phyloP scores from a whole-genome alignment of 2,888 invertebrate species.

The Melanchra persicariae region DNA sequence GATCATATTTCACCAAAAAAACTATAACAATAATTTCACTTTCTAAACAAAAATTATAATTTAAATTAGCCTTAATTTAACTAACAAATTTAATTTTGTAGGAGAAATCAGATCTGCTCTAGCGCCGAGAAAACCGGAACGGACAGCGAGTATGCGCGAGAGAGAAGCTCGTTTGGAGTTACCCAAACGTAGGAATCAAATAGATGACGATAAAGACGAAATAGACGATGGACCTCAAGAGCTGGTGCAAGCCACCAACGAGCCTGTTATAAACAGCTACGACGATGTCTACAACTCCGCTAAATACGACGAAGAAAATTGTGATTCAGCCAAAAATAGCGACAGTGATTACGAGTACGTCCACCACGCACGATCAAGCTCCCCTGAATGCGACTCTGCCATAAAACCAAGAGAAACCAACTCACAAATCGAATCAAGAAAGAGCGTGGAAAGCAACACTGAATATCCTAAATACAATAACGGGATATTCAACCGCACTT shows the following conservation, averaged over 20 bases:
- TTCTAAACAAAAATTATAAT: slow-evolving; percentile 44
- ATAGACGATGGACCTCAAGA: slow-evolving; percentile 84
- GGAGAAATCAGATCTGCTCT: slow-evolving; percentile 96
- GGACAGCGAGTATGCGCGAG: slow-evolving; percentile 96
- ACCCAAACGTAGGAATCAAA: slow-evolving; percentile 87
- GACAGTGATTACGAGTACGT: slow-evolving; percentile 93
- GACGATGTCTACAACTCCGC: slow-evolving; percentile 88
- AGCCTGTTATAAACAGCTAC: slow-evolving; percentile 86
- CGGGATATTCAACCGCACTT: slow-evolving; percentile 91
- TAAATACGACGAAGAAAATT: slow-evolving; percentile 86
- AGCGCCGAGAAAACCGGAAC: slow-evolving; percentile 95
- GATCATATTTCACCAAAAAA: slow-evolving; percentile 14
- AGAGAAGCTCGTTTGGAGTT: slow-evolving; percentile 93
- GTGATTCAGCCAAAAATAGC: slow-evolving; percentile 88
- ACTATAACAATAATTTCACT: slow-evolving; percentile 16
- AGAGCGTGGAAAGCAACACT: slow-evolving; percentile 74
- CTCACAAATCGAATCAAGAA: slow-evolving; percentile 76
- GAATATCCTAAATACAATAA: slow-evolving; percentile 92
- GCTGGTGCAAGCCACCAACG: slow-evolving; percentile 87
- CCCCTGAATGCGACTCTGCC: slow-evolving; percentile 92
- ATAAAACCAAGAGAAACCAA: slow-evolving; percentile 84
- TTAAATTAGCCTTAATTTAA: slow-evolving; percentile 47
- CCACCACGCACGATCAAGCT: slow-evolving; percentile 92
- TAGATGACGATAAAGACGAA: slow-evolving; percentile 90
- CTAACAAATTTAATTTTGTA: slow-evolving; percentile 76